Percentiles rank a stretch among this genome's conserved stretches.
Conservation (phyloP, 2,797 vertebrate species). For the Cyclopterus lumpus region DNA sequence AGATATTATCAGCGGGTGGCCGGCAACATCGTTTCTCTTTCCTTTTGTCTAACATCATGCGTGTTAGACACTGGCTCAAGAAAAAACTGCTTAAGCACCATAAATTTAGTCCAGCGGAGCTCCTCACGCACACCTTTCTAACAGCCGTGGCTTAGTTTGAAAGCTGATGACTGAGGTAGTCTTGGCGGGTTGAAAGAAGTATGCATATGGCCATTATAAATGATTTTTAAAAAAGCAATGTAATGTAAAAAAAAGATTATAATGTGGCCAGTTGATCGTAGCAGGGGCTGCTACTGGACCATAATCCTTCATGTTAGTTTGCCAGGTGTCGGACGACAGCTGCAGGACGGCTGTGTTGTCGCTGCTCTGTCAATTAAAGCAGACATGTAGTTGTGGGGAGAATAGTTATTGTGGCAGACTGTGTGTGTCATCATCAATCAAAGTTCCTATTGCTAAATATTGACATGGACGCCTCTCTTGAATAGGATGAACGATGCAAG, state of each 20-base stretch:
- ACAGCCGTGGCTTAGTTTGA: background rate
- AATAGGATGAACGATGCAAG: slow-evolving; percentile 55
- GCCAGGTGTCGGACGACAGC: slow-evolving; percentile 15
- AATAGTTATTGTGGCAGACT: slow-evolving; percentile 39
- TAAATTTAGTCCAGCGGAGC: background rate
- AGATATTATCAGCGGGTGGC: slow-evolving; percentile 24
- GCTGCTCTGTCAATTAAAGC: slow-evolving; percentile 23
- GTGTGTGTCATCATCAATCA: slow-evolving; percentile 58
- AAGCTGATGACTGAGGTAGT: background rate
- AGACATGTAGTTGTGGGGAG: slow-evolving; percentile 27
- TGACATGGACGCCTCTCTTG: slow-evolving; percentile 37
- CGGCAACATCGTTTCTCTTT: slow-evolving; percentile 7
- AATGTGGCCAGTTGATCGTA: background rate
- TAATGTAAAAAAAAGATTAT: background rate
- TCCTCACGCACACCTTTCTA: background rate
- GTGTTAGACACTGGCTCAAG: background rate
- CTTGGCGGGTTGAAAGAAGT: background rate
- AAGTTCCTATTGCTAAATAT: slow-evolving; percentile 47
- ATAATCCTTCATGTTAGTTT: background rate
- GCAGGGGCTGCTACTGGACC: background rate
- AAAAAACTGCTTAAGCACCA: slow-evolving; percentile 8
- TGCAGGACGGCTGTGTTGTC: slow-evolving; percentile 7
- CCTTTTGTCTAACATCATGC: background rate
- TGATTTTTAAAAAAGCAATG: background rate
- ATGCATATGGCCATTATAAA: too few relatives aligned